Conservation (phyloP, 2,888 invertebrate species). For the Rhodophaea formosa region DNA sequence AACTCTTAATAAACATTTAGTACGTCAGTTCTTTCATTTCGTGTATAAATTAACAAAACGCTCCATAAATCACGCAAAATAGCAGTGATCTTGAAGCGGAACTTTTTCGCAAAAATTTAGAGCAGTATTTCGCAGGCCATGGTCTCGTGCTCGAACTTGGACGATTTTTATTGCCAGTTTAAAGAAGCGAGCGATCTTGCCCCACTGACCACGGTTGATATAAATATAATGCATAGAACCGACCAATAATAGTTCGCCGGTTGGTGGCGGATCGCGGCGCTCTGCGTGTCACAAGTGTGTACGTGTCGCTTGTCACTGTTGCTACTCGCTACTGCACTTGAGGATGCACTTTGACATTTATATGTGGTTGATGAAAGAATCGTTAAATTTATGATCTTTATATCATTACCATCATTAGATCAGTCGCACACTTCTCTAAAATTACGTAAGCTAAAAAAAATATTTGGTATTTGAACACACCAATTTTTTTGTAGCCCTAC, state of each 20-base stretch:
- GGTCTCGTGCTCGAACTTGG: slow-evolving; percentile 71
- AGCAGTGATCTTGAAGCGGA: slow-evolving; percentile 19
- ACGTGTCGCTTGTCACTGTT: background rate
- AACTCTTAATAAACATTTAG: background rate
- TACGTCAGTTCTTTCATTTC: background rate
- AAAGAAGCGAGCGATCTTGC: slow-evolving; percentile 74
- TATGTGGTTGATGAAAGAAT: background rate
- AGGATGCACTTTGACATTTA: slow-evolving; percentile 1
- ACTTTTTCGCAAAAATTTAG: slow-evolving; percentile 39
- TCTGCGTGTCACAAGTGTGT: background rate
- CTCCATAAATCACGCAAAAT: slow-evolving; percentile 5
- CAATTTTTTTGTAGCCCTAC: background rate
- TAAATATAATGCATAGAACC: slow-evolving; percentile 65
- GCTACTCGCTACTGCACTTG: background rate
- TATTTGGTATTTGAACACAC: too few species aligned
- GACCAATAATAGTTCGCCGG: slow-evolving; percentile 53
- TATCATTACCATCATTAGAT: too few species aligned
- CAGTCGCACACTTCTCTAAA: too few species aligned
- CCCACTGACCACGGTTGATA: slow-evolving; percentile 72
- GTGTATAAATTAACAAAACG: slow-evolving; percentile 3
- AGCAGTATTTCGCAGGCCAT: slow-evolving; percentile 53
- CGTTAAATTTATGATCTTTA: too few species aligned
- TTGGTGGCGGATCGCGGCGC: slow-evolving; percentile 41
- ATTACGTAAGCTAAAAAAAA: too few species aligned
- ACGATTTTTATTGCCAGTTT: slow-evolving; percentile 73